phyloP scores from a whole-genome alignment of 2,113 vertebrate species.

The Neodon shergylaensis region DNA sequence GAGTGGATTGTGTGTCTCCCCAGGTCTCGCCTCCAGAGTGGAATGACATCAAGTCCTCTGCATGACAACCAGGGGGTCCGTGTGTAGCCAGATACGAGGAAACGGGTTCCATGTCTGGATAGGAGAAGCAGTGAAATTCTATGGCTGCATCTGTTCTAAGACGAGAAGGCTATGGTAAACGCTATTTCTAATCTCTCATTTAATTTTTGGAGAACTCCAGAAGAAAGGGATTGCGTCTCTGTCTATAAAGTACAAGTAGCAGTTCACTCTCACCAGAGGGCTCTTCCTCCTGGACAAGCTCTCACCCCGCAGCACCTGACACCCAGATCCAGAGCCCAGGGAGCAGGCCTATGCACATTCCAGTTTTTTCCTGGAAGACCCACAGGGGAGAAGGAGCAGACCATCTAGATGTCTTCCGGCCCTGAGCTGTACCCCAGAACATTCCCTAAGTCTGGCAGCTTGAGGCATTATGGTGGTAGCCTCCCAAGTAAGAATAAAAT shows the following conservation, averaged over 20 bases:
- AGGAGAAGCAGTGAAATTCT: background rate
- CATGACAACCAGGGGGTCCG: background rate
- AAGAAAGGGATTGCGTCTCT: background rate
- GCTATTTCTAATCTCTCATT: background rate
- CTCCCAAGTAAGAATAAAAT: background rate
- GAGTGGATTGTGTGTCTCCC: background rate
- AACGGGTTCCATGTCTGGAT: background rate
- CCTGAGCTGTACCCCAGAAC: background rate
- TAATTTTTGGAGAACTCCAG: background rate
- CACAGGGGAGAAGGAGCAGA: background rate
- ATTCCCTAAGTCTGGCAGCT: background rate
- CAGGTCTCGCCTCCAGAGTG: background rate
- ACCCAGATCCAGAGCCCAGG: rapidly evolving
- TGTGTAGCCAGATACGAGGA: background rate
- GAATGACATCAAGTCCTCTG: background rate
- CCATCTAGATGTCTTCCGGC: no score
- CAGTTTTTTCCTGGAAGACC: background rate
- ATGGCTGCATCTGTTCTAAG: background rate
- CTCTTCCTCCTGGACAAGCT: background rate
- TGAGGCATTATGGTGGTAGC: no score
- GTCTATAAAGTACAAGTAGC: background rate
- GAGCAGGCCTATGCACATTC: background rate
- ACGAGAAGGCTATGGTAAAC: background rate
- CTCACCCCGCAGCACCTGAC: rapidly evolving
- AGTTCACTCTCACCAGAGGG: no score